phyloP scores from a whole-genome alignment of 2,113 vertebrate species.

The Butastur rufipennis region DNA sequence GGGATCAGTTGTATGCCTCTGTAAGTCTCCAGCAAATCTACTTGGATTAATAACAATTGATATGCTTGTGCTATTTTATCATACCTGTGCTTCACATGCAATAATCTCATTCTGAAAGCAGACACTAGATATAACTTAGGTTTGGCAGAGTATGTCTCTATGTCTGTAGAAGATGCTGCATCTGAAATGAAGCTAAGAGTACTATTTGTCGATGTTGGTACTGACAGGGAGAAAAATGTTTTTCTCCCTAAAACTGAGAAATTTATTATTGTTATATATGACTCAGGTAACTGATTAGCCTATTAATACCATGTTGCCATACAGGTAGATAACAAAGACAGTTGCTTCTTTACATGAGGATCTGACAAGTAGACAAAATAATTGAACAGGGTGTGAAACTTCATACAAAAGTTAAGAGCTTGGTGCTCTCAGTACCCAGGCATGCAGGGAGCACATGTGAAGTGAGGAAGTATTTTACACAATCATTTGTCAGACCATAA shows the following conservation, averaged over 20 bases:
- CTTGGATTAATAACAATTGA: neutral
- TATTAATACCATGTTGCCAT: neutral
- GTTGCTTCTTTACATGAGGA: neutral
- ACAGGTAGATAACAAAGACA: neutral
- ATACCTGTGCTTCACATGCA: neutral
- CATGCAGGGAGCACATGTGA: neutral
- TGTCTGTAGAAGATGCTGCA: neutral
- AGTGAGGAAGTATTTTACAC: conserved; percentile 11
- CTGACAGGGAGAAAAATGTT: rapidly evolving
- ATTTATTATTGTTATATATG: rapidly evolving
- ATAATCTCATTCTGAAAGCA: neutral
- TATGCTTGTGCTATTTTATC: neutral
- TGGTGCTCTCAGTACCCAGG: neutral
- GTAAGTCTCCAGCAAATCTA: neutral
- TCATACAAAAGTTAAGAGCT: neutral
- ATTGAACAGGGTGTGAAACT: neutral
- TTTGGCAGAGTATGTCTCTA: neutral
- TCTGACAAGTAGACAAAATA: conserved; percentile 26
- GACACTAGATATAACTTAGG: neutral
- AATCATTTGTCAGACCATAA: conserved; percentile 10
- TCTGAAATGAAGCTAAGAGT: neutral
- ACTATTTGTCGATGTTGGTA: neutral
- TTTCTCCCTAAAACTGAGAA: neutral
- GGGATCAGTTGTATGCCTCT: neutral
- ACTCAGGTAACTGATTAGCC: neutral